Conservation (phyloP, 1,140 invertebrate species). For the Euura saliciscinereae region DNA sequence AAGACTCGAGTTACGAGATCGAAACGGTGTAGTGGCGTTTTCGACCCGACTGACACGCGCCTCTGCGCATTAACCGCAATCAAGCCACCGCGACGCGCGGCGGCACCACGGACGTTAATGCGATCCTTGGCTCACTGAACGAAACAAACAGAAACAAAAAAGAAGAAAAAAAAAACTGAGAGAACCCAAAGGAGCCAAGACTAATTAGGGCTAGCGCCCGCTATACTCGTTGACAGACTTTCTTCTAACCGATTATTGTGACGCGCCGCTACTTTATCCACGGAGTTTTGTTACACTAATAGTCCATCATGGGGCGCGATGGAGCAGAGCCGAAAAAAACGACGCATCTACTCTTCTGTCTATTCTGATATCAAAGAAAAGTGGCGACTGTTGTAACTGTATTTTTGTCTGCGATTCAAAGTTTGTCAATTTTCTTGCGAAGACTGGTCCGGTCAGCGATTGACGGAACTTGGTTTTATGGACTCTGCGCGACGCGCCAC, state of each 20-base stretch:
- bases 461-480: no score
- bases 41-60: background rate
- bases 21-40: no score
- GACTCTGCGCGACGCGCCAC: no score
- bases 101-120: background rate
- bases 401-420: no score
- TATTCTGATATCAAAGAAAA: no score
- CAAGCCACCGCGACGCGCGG: background rate
- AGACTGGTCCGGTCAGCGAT: no score
- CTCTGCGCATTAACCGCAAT: constrained; percentile 5
- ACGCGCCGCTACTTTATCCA: background rate
- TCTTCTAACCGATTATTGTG: background rate
- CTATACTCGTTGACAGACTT: background rate
- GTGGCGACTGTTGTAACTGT: no score
- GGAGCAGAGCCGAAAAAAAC: no score
- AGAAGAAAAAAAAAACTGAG: background rate
- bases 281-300: background rate
- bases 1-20: background rate
- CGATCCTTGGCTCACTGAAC: background rate
- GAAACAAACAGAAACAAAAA: background rate
- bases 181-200: background rate
- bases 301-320: no score
- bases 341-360: no score
- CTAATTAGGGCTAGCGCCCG: background rate
- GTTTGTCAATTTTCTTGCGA: no score